Percentiles rank a stretch among this genome's conserved stretches.
These are phyloP conservation scores for Antennarius striatus DNA, from an alignment of 2,113 vertebrate genomes.

Conservation along the genomic window DNA sequence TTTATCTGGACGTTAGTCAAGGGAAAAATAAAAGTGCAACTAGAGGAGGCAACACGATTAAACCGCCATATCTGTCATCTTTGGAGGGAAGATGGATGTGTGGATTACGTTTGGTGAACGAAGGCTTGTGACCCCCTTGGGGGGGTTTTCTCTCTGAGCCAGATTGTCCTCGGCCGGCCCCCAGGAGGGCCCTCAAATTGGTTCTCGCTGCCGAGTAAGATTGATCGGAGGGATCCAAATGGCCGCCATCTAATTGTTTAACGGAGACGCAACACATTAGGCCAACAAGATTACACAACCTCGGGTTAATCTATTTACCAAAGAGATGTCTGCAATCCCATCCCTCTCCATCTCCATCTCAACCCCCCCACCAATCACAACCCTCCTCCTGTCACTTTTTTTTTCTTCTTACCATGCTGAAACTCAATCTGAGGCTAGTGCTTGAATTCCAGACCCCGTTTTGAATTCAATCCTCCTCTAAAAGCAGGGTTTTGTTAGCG, in stretches of 20 bases:
- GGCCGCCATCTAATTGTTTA: slow-evolving; percentile 78
- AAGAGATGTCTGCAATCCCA: slow-evolving; percentile 67
- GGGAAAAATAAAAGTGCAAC: slow-evolving; percentile 63
- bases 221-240: slow-evolving; percentile 83
- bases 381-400: slow-evolving; percentile 19
- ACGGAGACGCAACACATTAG: slow-evolving; percentile 80
- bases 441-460: slow-evolving; percentile 65
- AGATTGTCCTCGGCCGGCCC: slow-evolving; percentile 54
- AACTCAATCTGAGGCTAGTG: slow-evolving; percentile 73
- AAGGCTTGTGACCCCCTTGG: slow-evolving; percentile 60
- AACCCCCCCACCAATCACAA: slow-evolving; percentile 29
- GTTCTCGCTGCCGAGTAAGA: slow-evolving; percentile 77
- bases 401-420: slow-evolving; percentile 54
- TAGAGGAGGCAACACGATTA: slow-evolving; percentile 73
- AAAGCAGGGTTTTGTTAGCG: slow-evolving; percentile 73
- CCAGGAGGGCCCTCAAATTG: slow-evolving; percentile 75
- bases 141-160: slow-evolving; percentile 54
- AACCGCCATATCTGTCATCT: slow-evolving; percentile 77
- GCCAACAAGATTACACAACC: slow-evolving; percentile 80
- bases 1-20: slow-evolving; percentile 72
- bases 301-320: slow-evolving; percentile 77
- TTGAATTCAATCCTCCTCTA: slow-evolving; percentile 75
- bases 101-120: slow-evolving; percentile 53
- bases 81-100: slow-evolving; percentile 68
- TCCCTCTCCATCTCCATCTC: slow-evolving; percentile 60